Evolutionary conservation across 2,113 vertebrate species (phyloP).

Genomic region (Anguilla japonica): DNA sequence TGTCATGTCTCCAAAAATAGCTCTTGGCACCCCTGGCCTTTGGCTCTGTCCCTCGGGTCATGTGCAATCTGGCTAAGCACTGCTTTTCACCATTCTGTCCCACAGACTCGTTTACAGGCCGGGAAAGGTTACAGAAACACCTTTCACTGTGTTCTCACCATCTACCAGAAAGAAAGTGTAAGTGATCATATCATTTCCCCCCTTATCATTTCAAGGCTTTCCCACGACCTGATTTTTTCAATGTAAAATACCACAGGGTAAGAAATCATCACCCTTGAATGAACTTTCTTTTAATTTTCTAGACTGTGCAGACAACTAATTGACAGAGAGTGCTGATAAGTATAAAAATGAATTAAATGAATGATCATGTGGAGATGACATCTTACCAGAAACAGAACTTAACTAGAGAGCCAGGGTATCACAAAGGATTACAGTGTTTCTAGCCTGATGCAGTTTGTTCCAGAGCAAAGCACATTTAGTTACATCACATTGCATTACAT

Average conservation of each 20-base stretch:
- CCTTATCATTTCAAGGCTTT: background rate
- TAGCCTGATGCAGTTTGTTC: background rate
- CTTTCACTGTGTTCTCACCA: slow-evolving; percentile 78
- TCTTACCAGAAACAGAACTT: background rate
- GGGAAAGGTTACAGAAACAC: slow-evolving; percentile 81
- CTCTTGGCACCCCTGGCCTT: background rate
- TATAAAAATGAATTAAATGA: too few relatives aligned
- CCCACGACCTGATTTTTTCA: background rate
- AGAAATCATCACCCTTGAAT: too few relatives aligned
- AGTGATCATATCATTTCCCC: slow-evolving; percentile 49
- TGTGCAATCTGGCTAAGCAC: background rate
- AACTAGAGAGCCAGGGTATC: too few relatives aligned
- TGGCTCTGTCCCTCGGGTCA: background rate
- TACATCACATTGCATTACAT: background rate
- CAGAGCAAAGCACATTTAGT: background rate
- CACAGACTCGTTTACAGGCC: slow-evolving; percentile 88
- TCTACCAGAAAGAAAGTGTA: slow-evolving; percentile 90
- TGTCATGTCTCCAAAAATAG: background rate
- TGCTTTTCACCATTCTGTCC: slow-evolving; percentile 24
- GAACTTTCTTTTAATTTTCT: too few relatives aligned
- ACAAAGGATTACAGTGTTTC: background rate
- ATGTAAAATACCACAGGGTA: background rate
- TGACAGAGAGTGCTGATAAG: too few relatives aligned
- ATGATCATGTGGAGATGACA: background rate
- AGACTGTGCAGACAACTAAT: too few relatives aligned